These are phyloP conservation scores for Drosophila elegans DNA, from an alignment of 1,140 invertebrate species.

Conservation along the genomic window DNA sequence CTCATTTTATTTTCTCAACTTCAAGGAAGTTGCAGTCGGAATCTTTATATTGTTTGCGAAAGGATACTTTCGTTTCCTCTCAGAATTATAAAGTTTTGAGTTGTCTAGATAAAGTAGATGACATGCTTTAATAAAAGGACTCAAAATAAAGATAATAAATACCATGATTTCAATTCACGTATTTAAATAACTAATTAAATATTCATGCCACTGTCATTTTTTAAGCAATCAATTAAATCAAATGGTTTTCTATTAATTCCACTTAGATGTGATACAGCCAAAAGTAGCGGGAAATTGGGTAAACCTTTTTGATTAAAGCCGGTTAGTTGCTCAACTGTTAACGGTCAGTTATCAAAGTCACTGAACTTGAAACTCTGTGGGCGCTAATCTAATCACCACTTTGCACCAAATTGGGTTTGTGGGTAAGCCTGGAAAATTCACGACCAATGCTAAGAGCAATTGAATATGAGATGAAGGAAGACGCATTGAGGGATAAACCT, in stretches of 20 bases:
- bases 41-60: background rate
- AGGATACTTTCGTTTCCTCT: constrained; percentile 6
- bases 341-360: constrained; percentile 44
- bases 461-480: background rate
- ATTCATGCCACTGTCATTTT: constrained; percentile 7
- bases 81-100: background rate
- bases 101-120: background rate
- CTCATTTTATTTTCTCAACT: constrained; percentile 9
- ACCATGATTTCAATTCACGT: too few relatives aligned
- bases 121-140: too few relatives aligned
- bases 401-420: constrained; percentile 8
- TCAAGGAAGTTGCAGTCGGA: constrained; percentile 23
- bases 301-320: constrained; percentile 16
- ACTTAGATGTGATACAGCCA: constrained; percentile 9
- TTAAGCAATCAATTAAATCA: constrained; percentile 15
- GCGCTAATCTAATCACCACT: constrained; percentile 33
- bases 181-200: too few relatives aligned
- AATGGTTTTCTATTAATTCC: constrained; percentile 12
- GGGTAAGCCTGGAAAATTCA: background rate
- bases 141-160: background rate
- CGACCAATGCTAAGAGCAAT: background rate
- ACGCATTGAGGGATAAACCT: background rate
- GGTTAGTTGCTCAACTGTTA: constrained; percentile 38
- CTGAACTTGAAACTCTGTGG: constrained; percentile 55
- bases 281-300: constrained; percentile 1